Percentiles rank a stretch among this genome's conserved stretches.
These are phyloP conservation scores for Epinephelus fuscoguttatus DNA, from an alignment of 2,113 vertebrate species.

Conservation along the genomic window DNA sequence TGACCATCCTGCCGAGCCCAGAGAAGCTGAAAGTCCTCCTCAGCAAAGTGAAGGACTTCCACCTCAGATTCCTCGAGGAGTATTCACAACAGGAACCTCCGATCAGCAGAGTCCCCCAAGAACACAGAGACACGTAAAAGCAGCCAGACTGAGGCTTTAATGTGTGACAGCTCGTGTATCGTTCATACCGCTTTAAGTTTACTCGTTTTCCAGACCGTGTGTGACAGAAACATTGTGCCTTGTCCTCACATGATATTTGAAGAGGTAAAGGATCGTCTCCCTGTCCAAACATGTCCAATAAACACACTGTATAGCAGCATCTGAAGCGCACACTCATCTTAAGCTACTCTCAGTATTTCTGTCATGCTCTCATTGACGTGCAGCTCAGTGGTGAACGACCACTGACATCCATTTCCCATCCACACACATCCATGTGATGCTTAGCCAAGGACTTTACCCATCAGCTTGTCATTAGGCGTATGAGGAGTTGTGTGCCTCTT, in stretches of 20 bases:
- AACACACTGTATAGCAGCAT: neutral
- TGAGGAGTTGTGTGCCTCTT: neutral
- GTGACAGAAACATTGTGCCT: conserved; percentile 33
- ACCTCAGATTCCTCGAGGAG: conserved; percentile 81
- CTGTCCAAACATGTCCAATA: too few relatives aligned
- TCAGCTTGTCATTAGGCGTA: neutral
- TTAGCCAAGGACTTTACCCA: neutral
- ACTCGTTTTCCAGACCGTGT: neutral
- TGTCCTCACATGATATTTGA: neutral
- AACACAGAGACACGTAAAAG: neutral
- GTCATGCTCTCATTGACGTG: too few relatives aligned
- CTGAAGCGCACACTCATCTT: neutral
- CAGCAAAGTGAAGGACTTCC: conserved; percentile 84
- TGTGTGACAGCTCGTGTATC: neutral
- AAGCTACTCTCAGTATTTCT: neutral
- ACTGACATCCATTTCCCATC: neutral
- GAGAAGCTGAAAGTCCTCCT: conserved; percentile 85
- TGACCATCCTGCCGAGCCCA: conserved; percentile 86
- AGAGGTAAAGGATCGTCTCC: neutral
- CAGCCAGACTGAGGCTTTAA: conserved; percentile 6
- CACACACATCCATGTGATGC: neutral
- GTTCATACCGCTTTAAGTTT: neutral
- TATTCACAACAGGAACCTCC: conserved; percentile 70
- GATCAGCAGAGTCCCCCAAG: neutral
- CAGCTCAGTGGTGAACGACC: too few relatives aligned